These are phyloP conservation scores for Platycheirus rosarum DNA, from an alignment of 2,888 invertebrate genomes.

Conservation along the genomic window DNA sequence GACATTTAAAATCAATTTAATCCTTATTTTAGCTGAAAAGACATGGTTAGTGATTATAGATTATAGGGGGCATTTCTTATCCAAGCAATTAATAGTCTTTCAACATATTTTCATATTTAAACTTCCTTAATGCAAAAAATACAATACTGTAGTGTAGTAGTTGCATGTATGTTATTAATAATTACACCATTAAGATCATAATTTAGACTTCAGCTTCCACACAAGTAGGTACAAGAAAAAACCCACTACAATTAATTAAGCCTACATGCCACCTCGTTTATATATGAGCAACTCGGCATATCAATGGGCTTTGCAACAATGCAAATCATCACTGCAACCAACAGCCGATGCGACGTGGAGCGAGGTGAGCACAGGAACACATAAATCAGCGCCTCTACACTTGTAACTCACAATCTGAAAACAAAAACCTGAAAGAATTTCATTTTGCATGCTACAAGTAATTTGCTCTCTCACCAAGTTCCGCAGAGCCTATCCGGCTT, in stretches of 20 bases:
- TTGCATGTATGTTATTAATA: slow-evolving; percentile 32
- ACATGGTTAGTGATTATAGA: too few relatives aligned
- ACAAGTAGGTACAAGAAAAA: slow-evolving; percentile 34
- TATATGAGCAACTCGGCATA: slow-evolving; percentile 11
- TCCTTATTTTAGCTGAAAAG: slow-evolving; percentile 1
- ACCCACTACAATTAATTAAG: slow-evolving; percentile 64
- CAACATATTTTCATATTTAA: too few relatives aligned
- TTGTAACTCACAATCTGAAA: slow-evolving; percentile 56
- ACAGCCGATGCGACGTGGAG: background rate
- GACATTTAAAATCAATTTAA: background rate
- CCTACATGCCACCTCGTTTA: slow-evolving; percentile 53
- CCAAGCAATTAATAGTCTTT: too few relatives aligned
- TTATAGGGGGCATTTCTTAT: too few relatives aligned
- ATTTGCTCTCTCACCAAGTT: slow-evolving; percentile 73
- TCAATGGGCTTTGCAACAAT: slow-evolving; percentile 50
- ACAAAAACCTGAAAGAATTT: slow-evolving; percentile 63
- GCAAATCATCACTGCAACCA: slow-evolving; percentile 33
- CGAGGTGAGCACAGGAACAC: slow-evolving; percentile 65
- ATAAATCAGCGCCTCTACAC: slow-evolving; percentile 73
- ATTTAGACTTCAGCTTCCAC: slow-evolving; percentile 48
- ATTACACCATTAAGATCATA: slow-evolving; percentile 58
- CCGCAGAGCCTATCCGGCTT: slow-evolving; percentile 59
- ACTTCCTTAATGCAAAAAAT: too few relatives aligned
- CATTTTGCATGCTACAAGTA: slow-evolving; percentile 72
- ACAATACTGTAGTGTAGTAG: too few relatives aligned